phyloP scores from a whole-genome alignment of 2,113 vertebrate species.

The Charadrius vociferus region DNA sequence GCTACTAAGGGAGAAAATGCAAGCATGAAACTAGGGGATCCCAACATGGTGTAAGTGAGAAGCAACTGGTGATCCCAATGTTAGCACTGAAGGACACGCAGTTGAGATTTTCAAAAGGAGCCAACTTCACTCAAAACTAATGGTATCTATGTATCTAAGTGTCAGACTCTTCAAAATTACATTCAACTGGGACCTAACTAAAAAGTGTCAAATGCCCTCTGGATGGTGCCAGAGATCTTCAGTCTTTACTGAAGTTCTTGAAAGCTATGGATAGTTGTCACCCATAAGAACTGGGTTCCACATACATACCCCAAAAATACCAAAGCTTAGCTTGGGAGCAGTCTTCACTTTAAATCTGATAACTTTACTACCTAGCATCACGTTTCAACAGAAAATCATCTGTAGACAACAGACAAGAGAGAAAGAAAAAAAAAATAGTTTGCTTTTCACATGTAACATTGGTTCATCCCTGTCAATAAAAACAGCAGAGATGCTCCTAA shows the following conservation, averaged over 20 bases:
- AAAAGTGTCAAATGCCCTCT: background rate
- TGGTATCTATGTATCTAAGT: background rate
- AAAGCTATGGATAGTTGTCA: background rate
- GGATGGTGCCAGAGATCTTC: constrained; percentile 6
- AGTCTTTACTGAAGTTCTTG: background rate
- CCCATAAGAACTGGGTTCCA: background rate
- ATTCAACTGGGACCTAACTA: background rate
- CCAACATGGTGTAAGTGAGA: rapidly evolving
- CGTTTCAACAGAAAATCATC: background rate
- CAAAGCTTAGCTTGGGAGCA: background rate
- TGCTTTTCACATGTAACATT: background rate
- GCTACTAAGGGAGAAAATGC: background rate
- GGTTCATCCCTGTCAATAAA: background rate
- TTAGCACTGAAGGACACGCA: background rate
- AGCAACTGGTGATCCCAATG: background rate
- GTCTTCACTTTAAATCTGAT: background rate
- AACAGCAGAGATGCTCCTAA: background rate
- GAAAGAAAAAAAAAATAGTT: background rate
- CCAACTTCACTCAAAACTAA: background rate
- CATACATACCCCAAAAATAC: background rate
- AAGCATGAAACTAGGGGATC: background rate
- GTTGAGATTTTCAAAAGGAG: background rate
- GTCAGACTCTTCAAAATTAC: background rate
- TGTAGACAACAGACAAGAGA: background rate
- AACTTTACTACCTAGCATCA: background rate